Base-by-base conservation (phyloP, 2,113 vertebrate species). In the Vanacampus margaritifer region DNA sequence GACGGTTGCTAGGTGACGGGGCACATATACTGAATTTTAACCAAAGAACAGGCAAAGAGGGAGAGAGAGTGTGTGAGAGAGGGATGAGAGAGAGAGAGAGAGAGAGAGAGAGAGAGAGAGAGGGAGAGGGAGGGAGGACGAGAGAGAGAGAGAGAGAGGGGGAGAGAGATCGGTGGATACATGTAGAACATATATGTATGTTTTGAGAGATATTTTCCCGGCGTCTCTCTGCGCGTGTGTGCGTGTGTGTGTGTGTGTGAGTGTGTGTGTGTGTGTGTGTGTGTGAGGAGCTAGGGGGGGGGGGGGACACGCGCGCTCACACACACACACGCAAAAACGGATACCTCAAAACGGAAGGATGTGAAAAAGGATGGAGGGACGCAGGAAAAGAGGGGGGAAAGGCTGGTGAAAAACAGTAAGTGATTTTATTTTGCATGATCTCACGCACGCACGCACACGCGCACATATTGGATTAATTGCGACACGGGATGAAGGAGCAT, bases 1-100 rank as follows among this genome's bases (percentile, higher is more conserved):
- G 91, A 91, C 78, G 92, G 92, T 93, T 92, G 92, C 91, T 92
- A 92, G 90, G 92, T 90, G 91, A 93, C 91, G 87, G 89, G 87
- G 90, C 86, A 90, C 92, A 92, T 93, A 93, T 92, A 92, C 92
- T 92, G 92, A 93, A 93, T 93, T 92, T 93, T 93, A 93, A 93
- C 92, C 91, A 93, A 92, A 93, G 91, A 91, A 88, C 88, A 79
- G 87, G 87, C 89, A 90, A 79, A 91, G 87, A 91, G 88, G 78
- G 87, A 90, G 89, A 81, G 88, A 79, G 86, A 72, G 82, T 69
- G 82, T 28, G 80, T 64, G 75, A 35, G 45, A 68, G 78, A 76
- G 76, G 86, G 68, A 83, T 81, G 85, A 65, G 85, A 76, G 84
- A 74, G 83, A 86, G 84, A 75, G 84, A 84, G 85, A 63, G 72